phyloP scores from a whole-genome alignment of 2,888 invertebrate species.

The Prosapia bicincta region DNA sequence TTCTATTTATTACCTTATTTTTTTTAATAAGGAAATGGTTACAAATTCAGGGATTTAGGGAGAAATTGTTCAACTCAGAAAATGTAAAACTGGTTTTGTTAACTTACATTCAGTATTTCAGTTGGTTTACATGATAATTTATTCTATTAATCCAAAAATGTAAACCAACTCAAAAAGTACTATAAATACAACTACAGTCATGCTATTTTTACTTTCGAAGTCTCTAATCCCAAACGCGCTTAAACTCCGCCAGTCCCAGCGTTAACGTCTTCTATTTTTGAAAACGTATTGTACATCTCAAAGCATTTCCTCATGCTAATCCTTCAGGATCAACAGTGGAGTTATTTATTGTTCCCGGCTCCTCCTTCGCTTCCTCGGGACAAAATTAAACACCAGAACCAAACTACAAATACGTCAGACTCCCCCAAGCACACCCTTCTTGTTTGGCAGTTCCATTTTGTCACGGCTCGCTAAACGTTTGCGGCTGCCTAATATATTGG shows the following conservation, averaged over 20 bases:
- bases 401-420: not conserved
- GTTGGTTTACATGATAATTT: too few relatives aligned
- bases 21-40: too few relatives aligned
- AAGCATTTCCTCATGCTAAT: not conserved
- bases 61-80: too few relatives aligned
- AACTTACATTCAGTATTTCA: too few relatives aligned
- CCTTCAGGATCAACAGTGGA: not conserved
- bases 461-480: not conserved
- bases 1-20: too few relatives aligned
- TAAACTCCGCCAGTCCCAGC: not conserved
- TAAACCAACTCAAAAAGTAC: too few relatives aligned
- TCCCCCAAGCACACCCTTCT: not conserved
- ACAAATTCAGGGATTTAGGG: too few relatives aligned
- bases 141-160: too few relatives aligned
- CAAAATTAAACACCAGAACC: not conserved
- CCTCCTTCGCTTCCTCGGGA: not conserved
- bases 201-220: not conserved
- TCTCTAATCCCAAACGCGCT: not conserved
- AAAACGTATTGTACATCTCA: not conserved
- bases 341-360: not conserved
- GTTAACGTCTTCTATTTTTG: not conserved
- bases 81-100: too few relatives aligned
- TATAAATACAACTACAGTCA: not conserved
- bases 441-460: not conserved
- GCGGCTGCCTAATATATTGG: not conserved